These are phyloP conservation scores for Hyposoter didymator DNA, from an alignment of 2,888 invertebrate genomes.

Conservation along the genomic window DNA sequence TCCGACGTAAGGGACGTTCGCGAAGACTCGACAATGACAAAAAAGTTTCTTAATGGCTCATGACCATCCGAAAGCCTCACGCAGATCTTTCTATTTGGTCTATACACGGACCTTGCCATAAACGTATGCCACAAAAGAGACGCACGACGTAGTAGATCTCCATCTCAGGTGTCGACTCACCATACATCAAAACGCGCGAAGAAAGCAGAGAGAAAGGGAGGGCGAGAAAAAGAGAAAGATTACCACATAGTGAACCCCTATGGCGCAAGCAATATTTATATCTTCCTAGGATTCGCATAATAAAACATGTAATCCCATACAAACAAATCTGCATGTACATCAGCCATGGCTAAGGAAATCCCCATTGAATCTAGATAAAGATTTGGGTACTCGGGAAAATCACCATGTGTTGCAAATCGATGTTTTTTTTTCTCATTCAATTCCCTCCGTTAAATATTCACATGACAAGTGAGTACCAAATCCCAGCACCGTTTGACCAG, in stretches of 20 bases:
- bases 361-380: slow-evolving; percentile 69
- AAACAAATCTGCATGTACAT: not conserved
- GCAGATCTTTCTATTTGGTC: not conserved
- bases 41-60: slow-evolving; percentile 44
- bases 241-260: slow-evolving; percentile 69
- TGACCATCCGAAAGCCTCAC: slow-evolving; percentile 31
- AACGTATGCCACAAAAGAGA: slow-evolving; percentile 19
- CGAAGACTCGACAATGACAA: slow-evolving; percentile 40
- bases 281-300: not conserved
- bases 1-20: slow-evolving; percentile 18
- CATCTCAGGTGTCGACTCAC: slow-evolving; percentile 76
- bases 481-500: too few relatives aligned
- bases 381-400: slow-evolving; percentile 71
- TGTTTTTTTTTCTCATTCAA: slow-evolving; percentile 42
- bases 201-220: slow-evolving; percentile 23
- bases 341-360: not conserved
- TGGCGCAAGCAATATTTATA: slow-evolving; percentile 53
- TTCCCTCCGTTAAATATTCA: not conserved
- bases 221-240: slow-evolving; percentile 26
- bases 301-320: not conserved
- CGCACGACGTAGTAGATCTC: slow-evolving; percentile 75
- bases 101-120: not conserved
- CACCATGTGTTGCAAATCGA: slow-evolving; percentile 66
- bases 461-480: not conserved
- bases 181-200: slow-evolving; percentile 55